A percentile compares a stretch with the other conserved stretches of the same genome.
phyloP scores from a whole-genome alignment of 2,797 vertebrate genomes.

The Poliocrania exsul region DNA sequence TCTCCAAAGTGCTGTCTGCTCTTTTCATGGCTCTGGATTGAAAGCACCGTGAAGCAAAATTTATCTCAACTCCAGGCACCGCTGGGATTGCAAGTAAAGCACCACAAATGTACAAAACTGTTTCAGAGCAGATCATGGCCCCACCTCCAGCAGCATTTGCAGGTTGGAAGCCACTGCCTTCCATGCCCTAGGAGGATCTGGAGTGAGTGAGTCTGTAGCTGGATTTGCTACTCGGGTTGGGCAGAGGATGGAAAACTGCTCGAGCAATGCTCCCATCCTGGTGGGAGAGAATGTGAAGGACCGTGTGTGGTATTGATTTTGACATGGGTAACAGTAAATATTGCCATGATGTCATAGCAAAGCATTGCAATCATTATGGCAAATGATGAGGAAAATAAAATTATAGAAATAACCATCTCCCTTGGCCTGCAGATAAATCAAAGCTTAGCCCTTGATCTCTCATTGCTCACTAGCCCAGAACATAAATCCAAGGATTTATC shows the following conservation, averaged over 20 bases:
- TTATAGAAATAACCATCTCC: background rate
- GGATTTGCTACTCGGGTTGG: background rate
- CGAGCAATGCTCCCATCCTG: background rate
- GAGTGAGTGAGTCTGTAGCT: background rate
- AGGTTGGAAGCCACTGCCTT: background rate
- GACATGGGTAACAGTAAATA: background rate
- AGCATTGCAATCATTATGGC: background rate
- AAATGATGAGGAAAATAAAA: constrained; percentile 22
- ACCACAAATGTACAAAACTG: background rate
- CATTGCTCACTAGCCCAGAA: background rate
- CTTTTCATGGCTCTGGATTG: background rate
- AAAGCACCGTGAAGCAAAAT: background rate
- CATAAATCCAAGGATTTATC: constrained; percentile 58
- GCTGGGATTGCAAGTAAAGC: background rate
- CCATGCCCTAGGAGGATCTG: background rate
- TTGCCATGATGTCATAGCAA: background rate
- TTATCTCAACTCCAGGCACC: background rate
- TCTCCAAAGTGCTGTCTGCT: background rate
- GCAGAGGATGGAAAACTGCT: background rate
- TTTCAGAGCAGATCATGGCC: background rate
- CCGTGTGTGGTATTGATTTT: background rate
- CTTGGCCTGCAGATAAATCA: background rate
- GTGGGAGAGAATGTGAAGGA: background rate
- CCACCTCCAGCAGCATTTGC: background rate
- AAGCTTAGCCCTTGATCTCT: constrained; percentile 37